A percentile compares a stretch with the other conserved stretches of the same genome.
Conservation (phyloP, 1,140 invertebrate species). For the Carposina sasakii region DNA sequence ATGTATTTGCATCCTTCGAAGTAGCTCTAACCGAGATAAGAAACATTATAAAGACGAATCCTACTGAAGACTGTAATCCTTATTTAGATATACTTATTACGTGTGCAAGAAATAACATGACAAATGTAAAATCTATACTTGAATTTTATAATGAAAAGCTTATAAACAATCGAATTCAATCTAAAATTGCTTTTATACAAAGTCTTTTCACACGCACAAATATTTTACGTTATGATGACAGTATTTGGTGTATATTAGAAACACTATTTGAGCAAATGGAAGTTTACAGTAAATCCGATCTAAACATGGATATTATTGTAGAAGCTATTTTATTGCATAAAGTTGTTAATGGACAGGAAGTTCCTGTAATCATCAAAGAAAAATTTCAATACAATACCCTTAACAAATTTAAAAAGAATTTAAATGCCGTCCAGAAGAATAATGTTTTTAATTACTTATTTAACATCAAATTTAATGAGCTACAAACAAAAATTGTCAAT, state of each 20-base stretch:
- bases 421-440: slow-evolving; percentile 29
- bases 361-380: slow-evolving; percentile 40
- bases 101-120: slow-evolving; percentile 25
- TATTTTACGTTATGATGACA: slow-evolving; percentile 24
- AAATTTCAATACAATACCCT: slow-evolving; percentile 39
- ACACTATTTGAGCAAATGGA: slow-evolving; percentile 45
- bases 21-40: slow-evolving; percentile 38
- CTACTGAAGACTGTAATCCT: slow-evolving; percentile 27
- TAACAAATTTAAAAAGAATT: slow-evolving; percentile 25
- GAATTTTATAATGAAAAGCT: slow-evolving; percentile 42
- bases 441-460: slow-evolving; percentile 39
- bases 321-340: slow-evolving; percentile 37
- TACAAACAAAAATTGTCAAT: slow-evolving; percentile 15
- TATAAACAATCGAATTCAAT: slow-evolving; percentile 46
- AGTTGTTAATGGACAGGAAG: slow-evolving; percentile 22
- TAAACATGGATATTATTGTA: slow-evolving; percentile 30
- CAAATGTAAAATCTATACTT: slow-evolving; percentile 31
- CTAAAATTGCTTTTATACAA: slow-evolving; percentile 41
- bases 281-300: slow-evolving; percentile 35
- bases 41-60: slow-evolving; percentile 39
- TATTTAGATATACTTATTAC: slow-evolving; percentile 35
- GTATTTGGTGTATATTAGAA: slow-evolving; percentile 40
- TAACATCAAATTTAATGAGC: slow-evolving; percentile 22
- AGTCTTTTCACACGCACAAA: slow-evolving; percentile 25
- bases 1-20: slow-evolving; percentile 38